Evolutionary conservation across 2,888 invertebrate species (phyloP), one percentile per base, ranked within the genome.

Genomic region (Anodontia alba): DNA sequence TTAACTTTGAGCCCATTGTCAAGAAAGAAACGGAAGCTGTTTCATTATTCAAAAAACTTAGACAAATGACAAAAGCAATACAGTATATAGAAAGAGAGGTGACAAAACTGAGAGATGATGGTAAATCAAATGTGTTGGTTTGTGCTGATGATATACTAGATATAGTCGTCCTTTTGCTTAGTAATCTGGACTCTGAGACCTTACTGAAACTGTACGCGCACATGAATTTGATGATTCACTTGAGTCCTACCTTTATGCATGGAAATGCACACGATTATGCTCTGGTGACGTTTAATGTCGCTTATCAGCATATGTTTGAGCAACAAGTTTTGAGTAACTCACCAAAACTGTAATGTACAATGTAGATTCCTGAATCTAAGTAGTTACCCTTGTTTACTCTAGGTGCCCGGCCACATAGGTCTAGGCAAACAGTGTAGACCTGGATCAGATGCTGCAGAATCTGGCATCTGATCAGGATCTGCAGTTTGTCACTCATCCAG

Each of bases 221-320:
- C 57, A 70, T 92, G 66, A 88, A 85, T 69, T 54, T 92, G 29
- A 83, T 92, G 54, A 83, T 90, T 10, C 92, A 91, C 46, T 78
- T 92, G 10, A 85, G 91, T 85, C 90, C 93, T 17, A 87, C 86
- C 2, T 93, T 91, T 76, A 88, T 92, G 73, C 84, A 86, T 20
- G 89, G 90, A 10, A 90, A 91, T 67, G 89, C 90, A 15, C 91
- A 92, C 81, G 91, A 90, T 77, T 92, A 90, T 78, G 88, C 91
- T 1, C 85, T 92, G 29, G 90, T 90, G 0, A 92, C 91, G 71
- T 89, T 93, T 42, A 84, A 81, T 36, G 89, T 88, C n/a, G 92
- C 92, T 3, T 92, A 88, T 75, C 91, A 92, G 72, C 91, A 91
- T 70, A 66, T 92, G n/a, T 88, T 90, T 81, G 90, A 90, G 33